Percentiles rank a stretch among this genome's conserved stretches.
Evolutionary conservation across 2,888 invertebrate genomes (phyloP).

Genomic region (Pyrocoelia pectoralis): DNA sequence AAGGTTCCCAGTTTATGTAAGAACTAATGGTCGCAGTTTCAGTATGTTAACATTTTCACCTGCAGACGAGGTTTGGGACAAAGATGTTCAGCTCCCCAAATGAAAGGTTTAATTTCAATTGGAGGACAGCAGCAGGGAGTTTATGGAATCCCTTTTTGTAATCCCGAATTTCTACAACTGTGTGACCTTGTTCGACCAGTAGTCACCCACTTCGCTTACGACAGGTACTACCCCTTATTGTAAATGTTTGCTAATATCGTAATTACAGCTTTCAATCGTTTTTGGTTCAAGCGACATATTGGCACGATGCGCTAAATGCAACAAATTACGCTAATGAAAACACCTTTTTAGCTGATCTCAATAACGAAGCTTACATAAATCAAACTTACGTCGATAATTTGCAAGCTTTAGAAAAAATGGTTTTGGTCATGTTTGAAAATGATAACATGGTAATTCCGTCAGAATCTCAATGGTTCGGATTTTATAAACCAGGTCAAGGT

Average conservation of each 20-base stretch:
- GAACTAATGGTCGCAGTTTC: constrained; percentile 53
- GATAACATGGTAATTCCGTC: constrained; percentile 93
- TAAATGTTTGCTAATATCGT: too few relatives aligned
- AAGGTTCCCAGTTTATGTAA: constrained; percentile 96
- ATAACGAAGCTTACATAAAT: constrained; percentile 81
- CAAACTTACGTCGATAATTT: constrained; percentile 80
- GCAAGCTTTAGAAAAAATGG: constrained; percentile 78
- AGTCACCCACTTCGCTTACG: constrained; percentile 13
- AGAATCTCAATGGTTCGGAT: constrained; percentile 96
- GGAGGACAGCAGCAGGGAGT: constrained; percentile 98
- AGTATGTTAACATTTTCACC: too few relatives aligned
- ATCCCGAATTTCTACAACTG: constrained; percentile 64
- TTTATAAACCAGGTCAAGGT: constrained; percentile 88
- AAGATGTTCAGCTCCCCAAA: constrained; percentile 83
- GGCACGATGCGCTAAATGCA: constrained; percentile 96
- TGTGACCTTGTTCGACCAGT: constrained; percentile 64
- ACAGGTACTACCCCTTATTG: too few relatives aligned
- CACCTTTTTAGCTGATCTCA: constrained; percentile 93
- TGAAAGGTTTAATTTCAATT: constrained; percentile 88
- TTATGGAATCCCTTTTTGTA: constrained; percentile 92
- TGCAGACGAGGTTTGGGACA: constrained; percentile 91
- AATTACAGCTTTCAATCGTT: constrained; percentile 75
- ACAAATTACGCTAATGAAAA: constrained; percentile 77
- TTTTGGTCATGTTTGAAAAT: constrained; percentile 87
- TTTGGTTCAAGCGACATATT: constrained; percentile 94